These are phyloP conservation scores for Porites rus DNA, from an alignment of 92 coral and sea anemone genomes.

Conservation along the genomic window DNA sequence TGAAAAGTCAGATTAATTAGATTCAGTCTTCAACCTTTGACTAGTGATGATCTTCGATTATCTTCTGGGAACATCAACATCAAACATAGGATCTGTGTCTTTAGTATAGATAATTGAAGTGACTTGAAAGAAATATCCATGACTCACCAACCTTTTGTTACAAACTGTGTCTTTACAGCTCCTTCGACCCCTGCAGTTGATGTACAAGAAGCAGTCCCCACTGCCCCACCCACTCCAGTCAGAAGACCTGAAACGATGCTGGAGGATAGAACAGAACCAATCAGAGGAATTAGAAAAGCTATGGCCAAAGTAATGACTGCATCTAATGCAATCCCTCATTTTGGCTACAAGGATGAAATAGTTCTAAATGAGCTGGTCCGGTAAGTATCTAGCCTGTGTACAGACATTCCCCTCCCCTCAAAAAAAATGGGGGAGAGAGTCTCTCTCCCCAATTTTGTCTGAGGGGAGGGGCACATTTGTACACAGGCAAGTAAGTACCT, in stretches of 20 bases:
- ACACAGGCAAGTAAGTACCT: too few species aligned
- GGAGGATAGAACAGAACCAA: conserved; percentile 84
- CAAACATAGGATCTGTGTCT: too few species aligned
- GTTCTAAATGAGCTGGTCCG: conserved; percentile 85
- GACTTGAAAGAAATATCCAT: background rate
- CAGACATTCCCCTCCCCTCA: too few species aligned
- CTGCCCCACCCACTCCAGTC: conserved; percentile 63
- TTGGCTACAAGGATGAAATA: conserved; percentile 96
- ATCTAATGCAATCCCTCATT: conserved; percentile 88
- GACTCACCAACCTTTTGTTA: background rate
- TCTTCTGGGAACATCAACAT: too few species aligned
- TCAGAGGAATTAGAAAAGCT: conserved; percentile 89
- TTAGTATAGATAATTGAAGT: too few species aligned
- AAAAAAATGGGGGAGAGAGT: too few species aligned
- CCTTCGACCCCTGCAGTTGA: conserved; percentile 51
- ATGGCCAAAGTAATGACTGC: conserved; percentile 94
- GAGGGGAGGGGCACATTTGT: too few species aligned
- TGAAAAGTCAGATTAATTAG: too few species aligned
- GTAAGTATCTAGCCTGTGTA: conserved; percentile 45
- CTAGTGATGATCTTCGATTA: too few species aligned
- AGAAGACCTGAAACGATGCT: conserved; percentile 69
- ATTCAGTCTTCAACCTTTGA: too few species aligned
- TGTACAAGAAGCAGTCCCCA: conserved; percentile 35
- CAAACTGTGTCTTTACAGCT: conserved; percentile 13
- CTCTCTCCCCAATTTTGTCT: too few species aligned